A percentile compares a stretch with the other conserved stretches of the same genome.
Evolutionary conservation across 2,888 invertebrate genomes (phyloP).

Genomic region (Cylindroiulus punctatus): DNA sequence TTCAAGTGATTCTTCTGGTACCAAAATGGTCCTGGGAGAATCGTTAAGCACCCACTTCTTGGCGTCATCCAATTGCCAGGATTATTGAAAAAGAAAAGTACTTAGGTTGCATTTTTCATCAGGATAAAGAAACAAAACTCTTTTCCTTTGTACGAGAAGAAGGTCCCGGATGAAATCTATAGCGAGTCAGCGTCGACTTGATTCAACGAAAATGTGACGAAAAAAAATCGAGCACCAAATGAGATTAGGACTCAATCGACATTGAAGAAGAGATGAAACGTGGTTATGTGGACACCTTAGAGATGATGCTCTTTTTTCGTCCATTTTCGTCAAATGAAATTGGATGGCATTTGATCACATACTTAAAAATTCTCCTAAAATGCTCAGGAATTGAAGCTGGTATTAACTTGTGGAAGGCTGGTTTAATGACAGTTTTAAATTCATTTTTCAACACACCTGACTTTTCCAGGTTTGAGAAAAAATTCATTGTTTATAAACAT

Average conservation of each 20-base stretch:
- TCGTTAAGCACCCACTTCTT: slow-evolving; percentile 2
- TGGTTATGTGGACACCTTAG: neutral
- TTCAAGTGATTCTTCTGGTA: neutral
- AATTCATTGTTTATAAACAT: no score
- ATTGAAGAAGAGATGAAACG: slow-evolving; percentile 5
- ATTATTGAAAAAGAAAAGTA: slow-evolving; percentile 27
- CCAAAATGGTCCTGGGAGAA: neutral
- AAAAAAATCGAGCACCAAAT: neutral
- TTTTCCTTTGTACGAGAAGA: neutral
- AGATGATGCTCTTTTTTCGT: neutral
- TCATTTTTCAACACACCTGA: no score
- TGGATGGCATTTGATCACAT: no score
- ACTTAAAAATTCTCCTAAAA: no score
- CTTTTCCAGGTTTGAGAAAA: no score
- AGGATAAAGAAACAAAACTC: slow-evolving; percentile 17
- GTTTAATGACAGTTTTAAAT: no score
- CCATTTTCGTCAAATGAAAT: neutral
- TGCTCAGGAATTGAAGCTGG: no score
- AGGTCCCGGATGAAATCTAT: neutral
- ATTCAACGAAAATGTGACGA: slow-evolving; percentile 21
- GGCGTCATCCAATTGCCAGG: slow-evolving; percentile 9
- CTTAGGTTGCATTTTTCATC: slow-evolving; percentile 21
- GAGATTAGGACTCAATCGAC: slow-evolving; percentile 27
- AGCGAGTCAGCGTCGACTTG: neutral
- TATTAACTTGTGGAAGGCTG: no score